phyloP scores from a whole-genome alignment of 2,888 invertebrate species.

The Melolontha melolontha region DNA sequence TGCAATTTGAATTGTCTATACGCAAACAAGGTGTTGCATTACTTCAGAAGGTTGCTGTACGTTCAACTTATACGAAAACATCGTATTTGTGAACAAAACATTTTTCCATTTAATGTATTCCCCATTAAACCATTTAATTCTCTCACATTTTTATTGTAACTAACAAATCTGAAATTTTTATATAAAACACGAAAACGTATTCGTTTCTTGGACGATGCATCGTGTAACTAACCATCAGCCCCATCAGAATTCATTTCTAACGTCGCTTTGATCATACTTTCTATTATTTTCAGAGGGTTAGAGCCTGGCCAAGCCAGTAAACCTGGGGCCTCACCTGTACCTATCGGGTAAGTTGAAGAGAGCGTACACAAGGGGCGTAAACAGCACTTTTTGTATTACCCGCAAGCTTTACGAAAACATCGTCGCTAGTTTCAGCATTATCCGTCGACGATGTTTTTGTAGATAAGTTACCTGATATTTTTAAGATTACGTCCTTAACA shows the following conservation, averaged over 20 bases:
- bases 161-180: constrained; percentile 8
- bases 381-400: constrained; percentile 14
- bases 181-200: constrained; percentile 15
- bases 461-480: constrained; percentile 4
- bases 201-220: constrained; percentile 3
- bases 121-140: too few species aligned
- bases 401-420: constrained; percentile 9
- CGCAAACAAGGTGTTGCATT: too few species aligned
- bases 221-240: constrained; percentile 36
- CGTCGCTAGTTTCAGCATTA: neutral
- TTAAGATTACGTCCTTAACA: constrained; percentile 46
- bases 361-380: constrained; percentile 33
- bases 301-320: constrained; percentile 66
- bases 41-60: too few species aligned
- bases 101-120: too few species aligned
- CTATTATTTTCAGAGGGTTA: constrained; percentile 74
- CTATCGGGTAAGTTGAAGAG: constrained; percentile 71
- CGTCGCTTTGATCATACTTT: constrained; percentile 44
- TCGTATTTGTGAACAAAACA: too few species aligned
- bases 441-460: constrained; percentile 10
- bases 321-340: constrained; percentile 69
- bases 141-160: constrained; percentile 1
- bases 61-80: too few species aligned
- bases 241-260: constrained; percentile 42
- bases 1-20: too few species aligned